Percentiles rank a stretch among this genome's conserved stretches.
Conservation (phyloP, 2,888 invertebrate species). For the Leucoptera coffeella region DNA sequence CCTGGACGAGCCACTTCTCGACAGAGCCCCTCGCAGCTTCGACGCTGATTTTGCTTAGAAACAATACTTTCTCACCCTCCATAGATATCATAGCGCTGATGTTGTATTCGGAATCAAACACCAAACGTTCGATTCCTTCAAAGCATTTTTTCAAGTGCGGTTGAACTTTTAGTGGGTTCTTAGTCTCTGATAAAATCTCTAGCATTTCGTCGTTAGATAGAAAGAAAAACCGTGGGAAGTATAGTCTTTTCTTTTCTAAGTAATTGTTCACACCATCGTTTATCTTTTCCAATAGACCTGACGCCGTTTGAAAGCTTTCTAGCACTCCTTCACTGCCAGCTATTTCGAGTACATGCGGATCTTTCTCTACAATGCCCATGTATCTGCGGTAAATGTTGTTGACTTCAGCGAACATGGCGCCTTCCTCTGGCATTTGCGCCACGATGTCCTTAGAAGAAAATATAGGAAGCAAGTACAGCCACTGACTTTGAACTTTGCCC, state of each 20-base stretch:
- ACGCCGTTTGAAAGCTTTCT: slow-evolving; percentile 64
- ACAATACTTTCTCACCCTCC: slow-evolving; percentile 64
- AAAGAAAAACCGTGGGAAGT: slow-evolving; percentile 84
- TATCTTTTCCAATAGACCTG: slow-evolving; percentile 67
- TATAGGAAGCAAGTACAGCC: slow-evolving; percentile 81
- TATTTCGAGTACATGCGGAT: slow-evolving; percentile 60
- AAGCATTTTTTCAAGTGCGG: slow-evolving; percentile 85
- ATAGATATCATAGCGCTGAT: slow-evolving; percentile 74
- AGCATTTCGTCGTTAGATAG: slow-evolving; percentile 87
- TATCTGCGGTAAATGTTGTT: slow-evolving; percentile 62
- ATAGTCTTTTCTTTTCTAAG: slow-evolving; percentile 76
- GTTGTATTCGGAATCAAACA: slow-evolving; percentile 64
- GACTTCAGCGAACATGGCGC: slow-evolving; percentile 68
- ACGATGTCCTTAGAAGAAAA: slow-evolving; percentile 84
- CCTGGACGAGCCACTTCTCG: slow-evolving; percentile 80
- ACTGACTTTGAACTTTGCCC: slow-evolving; percentile 80
- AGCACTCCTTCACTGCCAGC: slow-evolving; percentile 62
- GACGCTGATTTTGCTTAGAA: slow-evolving; percentile 59
- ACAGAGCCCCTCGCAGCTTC: slow-evolving; percentile 73
- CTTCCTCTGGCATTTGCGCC: slow-evolving; percentile 81
- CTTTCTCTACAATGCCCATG: slow-evolving; percentile 56
- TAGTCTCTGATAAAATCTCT: slow-evolving; percentile 84
- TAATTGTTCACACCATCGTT: slow-evolving; percentile 79
- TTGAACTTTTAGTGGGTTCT: slow-evolving; percentile 77
- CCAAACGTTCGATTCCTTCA: slow-evolving; percentile 72